A percentile compares a stretch with the other conserved stretches of the same genome.
phyloP scores from a whole-genome alignment of 1,140 invertebrate genomes.

The Akabosia matsudoensis region DNA sequence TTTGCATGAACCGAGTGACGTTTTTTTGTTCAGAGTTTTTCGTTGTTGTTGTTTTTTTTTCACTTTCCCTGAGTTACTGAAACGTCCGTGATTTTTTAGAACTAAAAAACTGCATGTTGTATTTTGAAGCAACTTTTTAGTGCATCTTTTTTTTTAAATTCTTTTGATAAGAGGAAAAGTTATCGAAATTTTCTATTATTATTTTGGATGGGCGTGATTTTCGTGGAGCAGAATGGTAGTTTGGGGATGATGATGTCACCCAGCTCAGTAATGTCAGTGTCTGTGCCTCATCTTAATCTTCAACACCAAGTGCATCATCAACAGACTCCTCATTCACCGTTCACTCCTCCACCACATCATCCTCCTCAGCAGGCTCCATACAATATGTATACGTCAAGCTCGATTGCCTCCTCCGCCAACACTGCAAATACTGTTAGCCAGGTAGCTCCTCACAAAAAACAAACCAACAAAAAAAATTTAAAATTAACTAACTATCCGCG shows the following conservation, averaged over 20 bases:
- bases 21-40: too few relatives aligned
- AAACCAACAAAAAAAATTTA: not conserved
- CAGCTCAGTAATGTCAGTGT: constrained; percentile 34
- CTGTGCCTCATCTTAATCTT: constrained; percentile 36
- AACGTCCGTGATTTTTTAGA: too few relatives aligned
- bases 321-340: not conserved
- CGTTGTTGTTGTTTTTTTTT: too few relatives aligned
- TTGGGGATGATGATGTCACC: constrained; percentile 38
- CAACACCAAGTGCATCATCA: not conserved
- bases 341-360: constrained; percentile 20
- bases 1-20: too few relatives aligned
- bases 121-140: not conserved
- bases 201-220: constrained; percentile 41
- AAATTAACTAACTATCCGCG: not conserved
- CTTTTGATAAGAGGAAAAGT: too few relatives aligned
- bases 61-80: too few relatives aligned
- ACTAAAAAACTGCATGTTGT: not conserved
- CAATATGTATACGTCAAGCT: not conserved
- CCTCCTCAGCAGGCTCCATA: not conserved
- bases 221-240: constrained; percentile 39
- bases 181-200: constrained; percentile 36
- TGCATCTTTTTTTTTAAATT: constrained; percentile 25
- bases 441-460: constrained; percentile 29
- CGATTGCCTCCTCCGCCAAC: constrained; percentile 21
- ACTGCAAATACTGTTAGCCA: constrained; percentile 46